phyloP scores from a whole-genome alignment of 2,888 invertebrate species.

The Mimas tiliae region DNA sequence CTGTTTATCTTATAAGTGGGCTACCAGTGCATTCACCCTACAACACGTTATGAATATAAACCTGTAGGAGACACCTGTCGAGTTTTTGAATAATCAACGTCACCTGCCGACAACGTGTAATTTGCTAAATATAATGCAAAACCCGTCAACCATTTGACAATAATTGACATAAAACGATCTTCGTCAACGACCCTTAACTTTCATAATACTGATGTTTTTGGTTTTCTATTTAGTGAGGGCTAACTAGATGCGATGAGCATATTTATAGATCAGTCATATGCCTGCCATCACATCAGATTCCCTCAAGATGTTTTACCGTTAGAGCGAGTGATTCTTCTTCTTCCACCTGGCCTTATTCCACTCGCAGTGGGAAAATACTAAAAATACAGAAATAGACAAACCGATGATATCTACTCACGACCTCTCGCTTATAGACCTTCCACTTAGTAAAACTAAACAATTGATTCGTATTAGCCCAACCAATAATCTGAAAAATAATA shows the following conservation, averaged over 20 bases:
- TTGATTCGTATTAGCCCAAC: too few relatives aligned
- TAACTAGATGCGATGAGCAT: too few relatives aligned
- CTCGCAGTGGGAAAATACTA: too few relatives aligned
- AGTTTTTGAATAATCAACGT: not conserved
- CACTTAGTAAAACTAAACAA: too few relatives aligned
- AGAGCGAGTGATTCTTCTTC: not conserved
- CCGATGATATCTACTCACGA: too few relatives aligned
- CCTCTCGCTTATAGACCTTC: too few relatives aligned
- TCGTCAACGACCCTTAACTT: not conserved
- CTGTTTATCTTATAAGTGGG: too few relatives aligned
- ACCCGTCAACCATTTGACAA: not conserved
- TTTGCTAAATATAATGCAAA: slow-evolving; percentile 13
- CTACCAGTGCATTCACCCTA: not conserved
- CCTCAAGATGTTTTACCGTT: not conserved
- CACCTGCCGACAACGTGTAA: slow-evolving; percentile 13
- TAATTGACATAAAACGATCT: slow-evolving; percentile 4
- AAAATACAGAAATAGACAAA: too few relatives aligned
- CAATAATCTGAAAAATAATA: too few relatives aligned
- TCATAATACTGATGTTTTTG: not conserved
- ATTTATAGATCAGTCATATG: too few relatives aligned
- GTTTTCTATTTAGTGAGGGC: not conserved
- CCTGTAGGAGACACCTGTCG: slow-evolving; percentile 5
- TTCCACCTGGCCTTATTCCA: too few relatives aligned
- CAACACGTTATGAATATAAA: not conserved
- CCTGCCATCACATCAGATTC: too few relatives aligned